A percentile compares a stretch with the other conserved stretches of the same genome.
These are phyloP conservation scores for Caloenas nicobarica DNA, from an alignment of 2,113 vertebrate genomes.

Conservation along the genomic window DNA sequence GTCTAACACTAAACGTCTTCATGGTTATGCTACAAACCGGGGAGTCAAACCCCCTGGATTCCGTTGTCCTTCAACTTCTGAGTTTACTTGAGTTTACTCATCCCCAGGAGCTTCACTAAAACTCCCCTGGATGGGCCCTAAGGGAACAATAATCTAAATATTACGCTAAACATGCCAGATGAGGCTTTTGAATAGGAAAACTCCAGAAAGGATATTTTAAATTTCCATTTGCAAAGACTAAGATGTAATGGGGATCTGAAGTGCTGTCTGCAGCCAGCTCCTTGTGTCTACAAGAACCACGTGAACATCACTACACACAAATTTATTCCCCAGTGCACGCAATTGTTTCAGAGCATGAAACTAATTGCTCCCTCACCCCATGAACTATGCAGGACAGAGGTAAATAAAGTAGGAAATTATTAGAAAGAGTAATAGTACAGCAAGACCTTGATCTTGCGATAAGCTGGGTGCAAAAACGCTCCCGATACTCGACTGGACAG, in stretches of 20 bases:
- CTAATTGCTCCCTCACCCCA: neutral
- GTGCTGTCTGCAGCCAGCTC: neutral
- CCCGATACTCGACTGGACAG: neutral
- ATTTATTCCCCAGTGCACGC: neutral
- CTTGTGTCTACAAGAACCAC: neutral
- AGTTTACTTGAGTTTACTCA: neutral
- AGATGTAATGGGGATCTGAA: neutral
- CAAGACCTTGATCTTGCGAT: neutral
- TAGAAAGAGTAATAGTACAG: neutral
- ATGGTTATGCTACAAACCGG: neutral
- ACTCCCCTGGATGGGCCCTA: neutral
- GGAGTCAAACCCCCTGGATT: neutral
- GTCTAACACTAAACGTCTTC: neutral
- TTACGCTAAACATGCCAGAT: neutral
- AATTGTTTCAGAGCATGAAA: neutral
- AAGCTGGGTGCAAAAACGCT: neutral
- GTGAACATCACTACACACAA: accelerated
- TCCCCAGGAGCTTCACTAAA: neutral
- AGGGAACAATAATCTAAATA: neutral
- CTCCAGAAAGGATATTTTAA: neutral
- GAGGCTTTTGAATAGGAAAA: neutral
- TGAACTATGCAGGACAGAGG: neutral
- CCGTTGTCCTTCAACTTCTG: neutral
- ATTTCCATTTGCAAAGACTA: neutral
- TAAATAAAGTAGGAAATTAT: neutral